Base-by-base conservation (phyloP, 1,140 invertebrate species). In the Anoplophora glabripennis region DNA sequence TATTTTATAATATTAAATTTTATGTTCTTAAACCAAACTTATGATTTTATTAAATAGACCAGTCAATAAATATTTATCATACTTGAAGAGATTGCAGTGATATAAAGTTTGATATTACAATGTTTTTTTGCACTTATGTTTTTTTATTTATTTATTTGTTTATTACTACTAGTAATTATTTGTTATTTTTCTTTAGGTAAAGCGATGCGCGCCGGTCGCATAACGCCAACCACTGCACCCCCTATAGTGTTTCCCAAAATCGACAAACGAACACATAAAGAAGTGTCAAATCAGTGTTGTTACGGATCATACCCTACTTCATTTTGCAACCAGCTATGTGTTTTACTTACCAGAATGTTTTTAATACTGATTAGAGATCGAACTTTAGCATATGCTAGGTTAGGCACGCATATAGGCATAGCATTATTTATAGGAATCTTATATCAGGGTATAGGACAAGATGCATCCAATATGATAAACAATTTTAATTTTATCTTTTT, bases 361-460 rank as follows among this genome's bases (percentile, higher is more conserved):
- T 73, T 85, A 61, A 72, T 82, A 17, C 68, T 82, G 18, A 77
- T 76, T 61, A 73, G 80, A 15, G 78, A 82, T 66, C 75, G 86
- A 83, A 83, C 86, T 15, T 72, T 92, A 51, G 92, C 88, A 0
- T 79, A 87, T n/a, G 84, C 89, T 61, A 82, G 92, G 14, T 78
- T 93, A 35, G 76, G 81, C 7, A 90, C 92, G 45, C 91, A 95
- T 69, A 73, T 89, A 8, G 54, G 78, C 0, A 87, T 93, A 57
- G 92, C 89, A 1, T 63, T 94, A 4, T 78, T 94, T 15, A 86
- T 93, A 55, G 92, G 93, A 2, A 76, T 82, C 1, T 73, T 96
- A 1, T 94, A 92, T 73, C 89, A 83, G 72, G 83, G 86, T 63
- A 90, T 95, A 63, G 93, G 93, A 14, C 35, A 55, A 44, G 68